These are phyloP conservation scores for Diglossa brunneiventris DNA, from an alignment of 2,113 vertebrate genomes.

Conservation along the genomic window DNA sequence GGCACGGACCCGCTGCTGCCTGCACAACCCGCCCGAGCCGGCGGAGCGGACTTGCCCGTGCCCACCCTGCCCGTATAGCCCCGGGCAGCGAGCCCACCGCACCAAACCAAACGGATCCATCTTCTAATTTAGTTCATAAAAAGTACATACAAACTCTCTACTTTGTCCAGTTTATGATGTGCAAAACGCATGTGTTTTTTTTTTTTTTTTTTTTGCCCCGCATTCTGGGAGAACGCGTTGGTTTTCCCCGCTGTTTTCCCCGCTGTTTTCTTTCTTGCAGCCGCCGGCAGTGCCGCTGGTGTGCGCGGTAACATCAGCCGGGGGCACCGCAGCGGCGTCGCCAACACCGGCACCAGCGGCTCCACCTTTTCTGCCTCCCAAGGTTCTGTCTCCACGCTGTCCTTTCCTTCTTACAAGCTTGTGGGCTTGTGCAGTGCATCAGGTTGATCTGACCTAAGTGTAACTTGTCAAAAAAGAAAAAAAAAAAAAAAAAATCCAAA, in stretches of 20 bases:
- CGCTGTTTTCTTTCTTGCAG: background rate
- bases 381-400: background rate
- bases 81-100: background rate
- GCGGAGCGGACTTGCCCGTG: too few relatives aligned
- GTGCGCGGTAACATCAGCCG: rapidly evolving
- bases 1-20: background rate
- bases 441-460: background rate
- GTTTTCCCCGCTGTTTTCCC: background rate
- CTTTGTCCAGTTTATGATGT: rapidly evolving
- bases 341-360: rapidly evolving
- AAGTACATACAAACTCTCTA: background rate
- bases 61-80: rapidly evolving
- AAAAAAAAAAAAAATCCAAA: too few relatives aligned
- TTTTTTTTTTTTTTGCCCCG: background rate
- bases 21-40: background rate
- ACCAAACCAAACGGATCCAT: rapidly evolving
- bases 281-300: background rate
- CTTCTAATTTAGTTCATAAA: background rate
- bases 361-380: background rate
- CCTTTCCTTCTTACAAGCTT: background rate
- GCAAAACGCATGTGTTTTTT: background rate
- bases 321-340: background rate
- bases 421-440: background rate
- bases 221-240: background rate
- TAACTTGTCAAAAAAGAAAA: background rate